Conservation (phyloP, 2,113 vertebrate genomes). For the Oncorhynchus masou region DNA sequence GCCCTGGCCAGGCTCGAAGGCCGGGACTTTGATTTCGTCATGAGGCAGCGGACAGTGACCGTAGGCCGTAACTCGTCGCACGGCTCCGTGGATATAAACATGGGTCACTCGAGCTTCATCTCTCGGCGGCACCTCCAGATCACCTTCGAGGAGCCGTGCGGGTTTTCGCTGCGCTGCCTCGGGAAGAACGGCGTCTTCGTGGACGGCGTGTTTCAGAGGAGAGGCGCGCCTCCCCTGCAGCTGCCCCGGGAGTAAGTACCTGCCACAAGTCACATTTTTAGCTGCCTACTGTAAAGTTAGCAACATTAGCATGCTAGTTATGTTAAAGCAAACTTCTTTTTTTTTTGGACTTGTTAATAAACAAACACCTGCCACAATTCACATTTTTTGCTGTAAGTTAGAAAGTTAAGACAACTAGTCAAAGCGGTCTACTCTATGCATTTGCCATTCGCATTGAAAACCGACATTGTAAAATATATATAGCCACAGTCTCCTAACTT, state of each 20-base stretch:
- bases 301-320: constrained; percentile 9
- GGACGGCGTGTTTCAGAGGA: constrained; percentile 92
- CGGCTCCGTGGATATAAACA: constrained; percentile 94
- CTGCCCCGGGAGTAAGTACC: constrained; percentile 82
- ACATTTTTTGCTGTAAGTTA: too few relatives aligned
- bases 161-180: constrained; percentile 86
- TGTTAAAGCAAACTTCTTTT: neutral
- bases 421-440: too few relatives aligned
- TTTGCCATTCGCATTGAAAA: neutral
- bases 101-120: constrained; percentile 97
- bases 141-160: constrained; percentile 81
- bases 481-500: too few relatives aligned
- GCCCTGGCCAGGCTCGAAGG: constrained; percentile 79
- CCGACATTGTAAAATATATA: neutral
- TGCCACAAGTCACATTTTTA: neutral
- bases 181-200: constrained; percentile 95
- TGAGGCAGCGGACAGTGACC: constrained; percentile 91
- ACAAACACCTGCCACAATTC: neutral
- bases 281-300: neutral
- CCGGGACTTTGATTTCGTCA: constrained; percentile 92
- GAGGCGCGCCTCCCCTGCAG: constrained; percentile 86
- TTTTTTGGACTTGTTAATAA: too few relatives aligned
- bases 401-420: too few relatives aligned
- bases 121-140: constrained; percentile 95
- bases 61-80: constrained; percentile 97